Evolutionary conservation across 1,140 invertebrate species (phyloP).

Genomic region (Cotesia chilonis): DNA sequence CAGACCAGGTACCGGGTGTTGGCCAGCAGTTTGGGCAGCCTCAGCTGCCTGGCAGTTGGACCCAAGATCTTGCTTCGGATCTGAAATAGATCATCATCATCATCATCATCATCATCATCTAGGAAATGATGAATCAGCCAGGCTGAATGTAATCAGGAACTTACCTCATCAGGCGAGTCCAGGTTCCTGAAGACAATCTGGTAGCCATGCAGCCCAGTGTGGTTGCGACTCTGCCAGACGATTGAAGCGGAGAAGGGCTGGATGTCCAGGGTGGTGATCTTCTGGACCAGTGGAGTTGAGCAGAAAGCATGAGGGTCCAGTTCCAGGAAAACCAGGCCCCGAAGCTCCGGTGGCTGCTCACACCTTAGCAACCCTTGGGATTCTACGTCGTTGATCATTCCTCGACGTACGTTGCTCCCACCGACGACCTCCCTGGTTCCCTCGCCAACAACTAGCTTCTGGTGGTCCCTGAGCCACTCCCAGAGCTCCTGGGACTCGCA

Average conservation of each 20-base stretch:
- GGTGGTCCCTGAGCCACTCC: conserved; percentile 88
- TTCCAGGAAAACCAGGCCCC: conserved; percentile 80
- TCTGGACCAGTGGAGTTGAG: conserved; percentile 79
- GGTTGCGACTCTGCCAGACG: conserved; percentile 89
- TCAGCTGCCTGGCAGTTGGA: conserved; percentile 74
- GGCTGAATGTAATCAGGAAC: background rate
- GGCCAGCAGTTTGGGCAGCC: conserved; percentile 76
- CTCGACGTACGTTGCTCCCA: conserved; percentile 61
- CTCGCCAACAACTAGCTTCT: conserved; percentile 72
- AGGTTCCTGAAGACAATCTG: conserved; percentile 85
- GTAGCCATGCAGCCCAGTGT: conserved; percentile 85
- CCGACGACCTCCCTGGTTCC: conserved; percentile 31
- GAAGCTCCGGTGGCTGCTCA: conserved; percentile 79
- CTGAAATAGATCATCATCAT: conserved; percentile 61
- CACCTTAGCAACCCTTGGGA: conserved; percentile 70
- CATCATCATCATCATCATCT: background rate
- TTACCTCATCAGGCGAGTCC: conserved; percentile 69
- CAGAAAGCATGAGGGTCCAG: conserved; percentile 84
- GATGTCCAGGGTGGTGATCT: conserved; percentile 86
- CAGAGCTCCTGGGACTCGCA: conserved; percentile 87
- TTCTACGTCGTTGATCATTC: conserved; percentile 62
- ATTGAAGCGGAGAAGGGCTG: conserved; percentile 86
- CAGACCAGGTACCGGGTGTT: conserved; percentile 85
- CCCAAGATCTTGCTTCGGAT: conserved; percentile 76
- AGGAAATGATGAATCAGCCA: background rate